Percentiles rank a stretch among this genome's conserved stretches.
These are phyloP conservation scores for Acridotheres tristis DNA, from an alignment of 2,797 vertebrate genomes.

Conservation along the genomic window DNA sequence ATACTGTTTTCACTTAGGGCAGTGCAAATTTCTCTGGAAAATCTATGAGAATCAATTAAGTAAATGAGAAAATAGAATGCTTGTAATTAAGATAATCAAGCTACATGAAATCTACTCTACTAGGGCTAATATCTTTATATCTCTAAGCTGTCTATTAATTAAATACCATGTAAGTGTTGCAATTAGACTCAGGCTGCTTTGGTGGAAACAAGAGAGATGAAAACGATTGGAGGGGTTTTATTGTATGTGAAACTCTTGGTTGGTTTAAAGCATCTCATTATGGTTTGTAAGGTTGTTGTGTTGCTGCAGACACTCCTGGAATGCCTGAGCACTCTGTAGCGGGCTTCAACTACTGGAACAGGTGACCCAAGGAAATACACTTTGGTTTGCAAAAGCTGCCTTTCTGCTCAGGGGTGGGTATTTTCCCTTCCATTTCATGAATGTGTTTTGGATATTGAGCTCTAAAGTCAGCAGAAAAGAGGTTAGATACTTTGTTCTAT, in stretches of 20 bases:
- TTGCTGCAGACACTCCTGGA: not conserved
- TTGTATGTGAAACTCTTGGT: not conserved
- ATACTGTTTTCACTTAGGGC: constrained; percentile 56
- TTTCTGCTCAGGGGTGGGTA: not conserved
- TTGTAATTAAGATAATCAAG: constrained; percentile 79
- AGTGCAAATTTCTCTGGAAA: constrained; percentile 60
- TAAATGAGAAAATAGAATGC: constrained; percentile 77
- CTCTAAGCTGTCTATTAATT: constrained; percentile 78
- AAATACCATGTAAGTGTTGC: constrained; percentile 68
- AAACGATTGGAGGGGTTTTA: constrained; percentile 30
- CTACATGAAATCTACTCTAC: constrained; percentile 66
- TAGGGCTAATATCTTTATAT: constrained; percentile 68
- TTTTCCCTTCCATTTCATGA: not conserved
- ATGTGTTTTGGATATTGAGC: not conserved
- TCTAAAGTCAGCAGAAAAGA: not conserved
- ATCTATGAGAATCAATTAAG: constrained; percentile 78
- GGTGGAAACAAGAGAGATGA: constrained; percentile 13
- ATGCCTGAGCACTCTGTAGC: not conserved
- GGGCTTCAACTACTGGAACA: not conserved
- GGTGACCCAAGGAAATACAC: not conserved
- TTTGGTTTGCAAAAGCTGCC: not conserved
- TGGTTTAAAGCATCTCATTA: constrained; percentile 11
- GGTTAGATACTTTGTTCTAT: not conserved
- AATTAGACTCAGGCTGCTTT: constrained; percentile 69
- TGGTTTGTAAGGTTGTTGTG: not conserved